Conservation (phyloP, 2,888 invertebrate genomes). For the Opisthograptis luteolata region DNA sequence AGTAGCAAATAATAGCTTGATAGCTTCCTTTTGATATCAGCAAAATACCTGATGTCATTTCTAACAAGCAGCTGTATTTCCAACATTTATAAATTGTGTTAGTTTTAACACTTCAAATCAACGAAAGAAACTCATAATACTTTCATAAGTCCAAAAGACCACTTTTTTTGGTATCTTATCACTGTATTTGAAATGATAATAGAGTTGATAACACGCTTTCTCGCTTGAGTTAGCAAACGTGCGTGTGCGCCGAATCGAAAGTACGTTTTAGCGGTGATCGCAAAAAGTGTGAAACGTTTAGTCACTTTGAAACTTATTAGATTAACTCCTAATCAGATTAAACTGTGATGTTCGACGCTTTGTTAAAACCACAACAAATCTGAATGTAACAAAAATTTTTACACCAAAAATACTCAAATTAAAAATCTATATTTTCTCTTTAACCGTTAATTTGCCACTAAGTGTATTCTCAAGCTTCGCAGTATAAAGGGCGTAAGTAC, state of each 20-base stretch:
- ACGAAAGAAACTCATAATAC: too few relatives aligned
- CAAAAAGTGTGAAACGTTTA: slow-evolving; percentile 10
- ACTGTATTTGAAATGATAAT: slow-evolving; percentile 33
- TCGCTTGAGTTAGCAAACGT: slow-evolving; percentile 19
- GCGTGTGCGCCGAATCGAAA: slow-evolving; percentile 36
- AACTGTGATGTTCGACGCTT: too few relatives aligned
- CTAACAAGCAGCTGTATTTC: too few relatives aligned
- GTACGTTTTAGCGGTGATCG: slow-evolving; percentile 9
- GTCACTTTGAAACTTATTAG: slow-evolving; percentile 4
- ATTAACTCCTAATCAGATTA: background rate
- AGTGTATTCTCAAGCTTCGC: slow-evolving; percentile 63
- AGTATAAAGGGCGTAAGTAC: slow-evolving; percentile 79
- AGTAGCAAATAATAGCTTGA: too few relatives aligned
- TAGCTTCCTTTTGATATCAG: too few relatives aligned
- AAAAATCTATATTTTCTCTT: background rate
- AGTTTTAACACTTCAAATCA: too few relatives aligned
- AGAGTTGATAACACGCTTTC: slow-evolving; percentile 28
- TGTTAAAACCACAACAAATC: too few relatives aligned
- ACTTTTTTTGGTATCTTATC: slow-evolving; percentile 30
- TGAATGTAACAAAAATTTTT: too few relatives aligned
- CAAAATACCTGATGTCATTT: too few relatives aligned
- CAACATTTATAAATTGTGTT: too few relatives aligned
- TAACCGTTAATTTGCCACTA: slow-evolving; percentile 35
- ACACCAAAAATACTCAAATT: background rate
- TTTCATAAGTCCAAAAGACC: slow-evolving; percentile 10